Conservation (phyloP, 2,888 invertebrate genomes). For the Cantharis flavilabris region DNA sequence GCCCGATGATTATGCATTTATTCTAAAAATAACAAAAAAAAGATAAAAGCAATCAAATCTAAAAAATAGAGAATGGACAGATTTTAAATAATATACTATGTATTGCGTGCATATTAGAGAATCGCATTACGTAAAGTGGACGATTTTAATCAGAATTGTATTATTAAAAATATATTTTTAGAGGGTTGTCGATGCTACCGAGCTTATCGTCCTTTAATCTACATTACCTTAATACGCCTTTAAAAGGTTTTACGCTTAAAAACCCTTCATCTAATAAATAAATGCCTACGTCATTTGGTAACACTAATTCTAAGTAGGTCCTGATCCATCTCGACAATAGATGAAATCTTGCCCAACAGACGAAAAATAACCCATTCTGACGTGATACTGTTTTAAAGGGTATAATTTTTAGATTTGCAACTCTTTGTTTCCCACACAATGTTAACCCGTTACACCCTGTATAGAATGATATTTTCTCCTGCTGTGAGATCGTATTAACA, state of each 20-base stretch:
- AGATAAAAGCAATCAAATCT: neutral
- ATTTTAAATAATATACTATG: conserved; percentile 19
- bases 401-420: conserved; percentile 31
- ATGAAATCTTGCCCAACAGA: conserved; percentile 2
- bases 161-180: conserved; percentile 43
- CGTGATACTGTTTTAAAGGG: conserved; percentile 21
- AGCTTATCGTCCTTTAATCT: conserved; percentile 44
- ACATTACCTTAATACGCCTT: conserved; percentile 17
- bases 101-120: conserved; percentile 37
- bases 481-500: conserved; percentile 37
- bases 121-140: conserved; percentile 44
- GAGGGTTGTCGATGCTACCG: conserved; percentile 40
- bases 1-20: neutral
- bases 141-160: conserved; percentile 42
- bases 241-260: conserved; percentile 8
- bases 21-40: neutral
- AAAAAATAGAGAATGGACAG: neutral
- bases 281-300: conserved; percentile 2
- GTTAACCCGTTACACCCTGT: conserved; percentile 34
- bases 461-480: conserved; percentile 34
- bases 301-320: neutral
- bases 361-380: conserved; percentile 19
- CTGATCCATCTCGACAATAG: neutral
- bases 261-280: conserved; percentile 1
- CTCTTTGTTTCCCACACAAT: conserved; percentile 20